Evolutionary conservation across 1,140 invertebrate species (phyloP).

Genomic region (Hylaeus volcanicus): DNA sequence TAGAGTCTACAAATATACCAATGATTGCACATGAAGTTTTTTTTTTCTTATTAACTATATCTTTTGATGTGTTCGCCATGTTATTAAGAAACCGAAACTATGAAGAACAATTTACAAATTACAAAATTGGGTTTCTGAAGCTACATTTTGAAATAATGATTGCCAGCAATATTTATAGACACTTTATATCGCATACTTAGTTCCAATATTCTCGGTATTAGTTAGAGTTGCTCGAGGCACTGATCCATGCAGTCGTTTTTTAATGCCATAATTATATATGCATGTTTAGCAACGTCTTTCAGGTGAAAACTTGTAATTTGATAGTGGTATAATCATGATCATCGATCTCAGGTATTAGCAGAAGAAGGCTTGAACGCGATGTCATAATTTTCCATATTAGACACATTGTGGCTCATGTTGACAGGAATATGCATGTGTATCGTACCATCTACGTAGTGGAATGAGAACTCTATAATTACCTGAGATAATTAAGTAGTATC

Average conservation of each 20-base stretch:
- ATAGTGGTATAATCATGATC: neutral
- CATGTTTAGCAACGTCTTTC: neutral
- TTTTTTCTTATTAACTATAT: too few relatives aligned
- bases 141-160: too few relatives aligned
- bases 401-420: neutral
- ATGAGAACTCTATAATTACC: slow-evolving; percentile 3
- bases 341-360: neutral
- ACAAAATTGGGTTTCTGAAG: too few relatives aligned
- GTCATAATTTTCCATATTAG: neutral
- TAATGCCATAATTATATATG: neutral
- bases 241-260: neutral
- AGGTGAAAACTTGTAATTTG: neutral
- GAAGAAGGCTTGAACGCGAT: neutral
- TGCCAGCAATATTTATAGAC: neutral
- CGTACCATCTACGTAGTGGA: neutral
- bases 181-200: neutral
- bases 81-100: too few relatives aligned
- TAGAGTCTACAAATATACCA: too few relatives aligned
- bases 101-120: too few relatives aligned
- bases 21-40: too few relatives aligned
- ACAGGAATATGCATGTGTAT: neutral
- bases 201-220: neutral
- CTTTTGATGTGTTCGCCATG: too few relatives aligned
- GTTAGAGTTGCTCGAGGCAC: neutral
- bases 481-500: neutral